phyloP scores from a whole-genome alignment of 2,888 invertebrate species.

The Zaprionus obscuricornis region DNA sequence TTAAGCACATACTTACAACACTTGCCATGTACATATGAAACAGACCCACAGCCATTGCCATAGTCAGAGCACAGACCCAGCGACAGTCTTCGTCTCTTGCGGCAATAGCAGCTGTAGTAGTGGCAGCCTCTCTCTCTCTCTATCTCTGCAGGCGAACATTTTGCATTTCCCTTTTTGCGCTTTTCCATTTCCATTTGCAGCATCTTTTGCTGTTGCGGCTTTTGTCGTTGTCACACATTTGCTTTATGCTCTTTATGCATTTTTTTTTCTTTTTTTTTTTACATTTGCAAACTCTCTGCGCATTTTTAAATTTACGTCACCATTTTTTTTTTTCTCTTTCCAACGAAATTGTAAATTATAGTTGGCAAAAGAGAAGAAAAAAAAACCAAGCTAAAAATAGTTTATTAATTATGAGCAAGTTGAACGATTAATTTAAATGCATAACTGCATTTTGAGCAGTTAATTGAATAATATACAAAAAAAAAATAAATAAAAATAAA shows the following conservation, averaged over 20 bases:
- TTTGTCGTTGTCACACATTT: slow-evolving; percentile 48
- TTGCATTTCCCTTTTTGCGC: slow-evolving; percentile 62
- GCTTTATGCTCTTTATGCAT: slow-evolving; percentile 42
- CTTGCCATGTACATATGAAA: slow-evolving; percentile 64
- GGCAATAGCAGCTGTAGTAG: no score
- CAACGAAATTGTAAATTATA: slow-evolving; percentile 6
- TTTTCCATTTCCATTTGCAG: slow-evolving; percentile 55
- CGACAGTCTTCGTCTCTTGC: slow-evolving; percentile 25
- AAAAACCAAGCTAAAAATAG: slow-evolving; percentile 20
- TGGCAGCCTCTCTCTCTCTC: slow-evolving; percentile 29
- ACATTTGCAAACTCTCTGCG: slow-evolving; percentile 7
- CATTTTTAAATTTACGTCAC: slow-evolving; percentile 24
- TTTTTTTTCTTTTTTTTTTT: no score
- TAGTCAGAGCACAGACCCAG: slow-evolving; percentile 22
- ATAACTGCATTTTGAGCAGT: slow-evolving; percentile 40
- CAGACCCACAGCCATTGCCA: slow-evolving; percentile 40
- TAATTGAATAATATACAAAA: slow-evolving; percentile 73
- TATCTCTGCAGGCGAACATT: slow-evolving; percentile 35
- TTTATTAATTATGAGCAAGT: slow-evolving; percentile 57
- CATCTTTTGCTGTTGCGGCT: slow-evolving; percentile 39
- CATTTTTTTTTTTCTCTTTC: slow-evolving; percentile 1
- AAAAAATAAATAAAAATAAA: no score
- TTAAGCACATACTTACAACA: slow-evolving; percentile 80
- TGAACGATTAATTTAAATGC: slow-evolving; percentile 40
- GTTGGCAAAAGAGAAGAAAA: no score